Evolutionary conservation across 2,113 vertebrate species (phyloP).

Genomic region (Delphinus delphis): DNA sequence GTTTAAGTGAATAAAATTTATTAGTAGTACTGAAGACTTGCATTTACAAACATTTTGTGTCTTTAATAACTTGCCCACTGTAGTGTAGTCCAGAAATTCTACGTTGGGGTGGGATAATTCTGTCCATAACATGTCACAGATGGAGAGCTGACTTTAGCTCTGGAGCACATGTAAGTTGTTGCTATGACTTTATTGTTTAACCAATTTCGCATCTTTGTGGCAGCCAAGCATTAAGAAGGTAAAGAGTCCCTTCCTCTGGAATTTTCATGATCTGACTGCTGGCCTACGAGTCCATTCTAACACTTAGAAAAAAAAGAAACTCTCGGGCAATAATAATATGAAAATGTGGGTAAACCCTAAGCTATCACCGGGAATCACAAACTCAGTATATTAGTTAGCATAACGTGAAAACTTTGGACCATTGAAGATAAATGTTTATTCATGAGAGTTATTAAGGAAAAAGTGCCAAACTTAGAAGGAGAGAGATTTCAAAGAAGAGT

Average conservation of each 20-base stretch:
- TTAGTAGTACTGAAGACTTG: neutral
- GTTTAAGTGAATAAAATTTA: neutral
- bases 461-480: neutral
- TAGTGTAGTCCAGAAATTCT: neutral
- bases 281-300: neutral
- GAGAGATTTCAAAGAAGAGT: neutral
- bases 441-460: neutral
- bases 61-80: neutral
- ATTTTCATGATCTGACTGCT: neutral
- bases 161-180: neutral
- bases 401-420: neutral
- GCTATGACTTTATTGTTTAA: neutral
- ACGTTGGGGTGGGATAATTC: fast-evolving
- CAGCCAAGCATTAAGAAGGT: too few species aligned
- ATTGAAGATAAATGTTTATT: neutral
- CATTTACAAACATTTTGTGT: neutral
- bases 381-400: neutral
- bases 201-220: neutral
- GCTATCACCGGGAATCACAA: neutral
- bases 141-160: fast-evolving
- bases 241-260: neutral
- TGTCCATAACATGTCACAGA: fast-evolving
- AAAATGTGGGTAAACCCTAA: neutral
- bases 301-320: neutral
- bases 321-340: neutral